phyloP scores from a whole-genome alignment of 2,888 invertebrate genomes.

The Bellardia bayeri region DNA sequence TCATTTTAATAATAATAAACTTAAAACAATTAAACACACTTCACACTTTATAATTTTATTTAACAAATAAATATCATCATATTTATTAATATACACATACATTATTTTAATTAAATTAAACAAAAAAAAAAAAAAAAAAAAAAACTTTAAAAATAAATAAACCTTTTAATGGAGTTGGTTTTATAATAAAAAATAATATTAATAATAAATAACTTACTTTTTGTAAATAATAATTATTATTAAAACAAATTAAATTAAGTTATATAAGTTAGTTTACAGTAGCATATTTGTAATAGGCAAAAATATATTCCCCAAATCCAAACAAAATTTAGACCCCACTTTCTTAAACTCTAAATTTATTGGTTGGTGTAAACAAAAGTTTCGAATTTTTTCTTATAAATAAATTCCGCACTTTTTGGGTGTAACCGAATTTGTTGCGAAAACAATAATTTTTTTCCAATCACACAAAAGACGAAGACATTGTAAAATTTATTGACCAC shows the following conservation, averaged over 20 bases:
- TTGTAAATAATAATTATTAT: conserved; percentile 68
- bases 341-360: conserved; percentile 10
- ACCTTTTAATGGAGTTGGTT: conserved; percentile 70
- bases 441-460: conserved; percentile 6
- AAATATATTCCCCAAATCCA: background rate
- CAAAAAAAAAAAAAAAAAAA: conserved; percentile 30
- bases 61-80: conserved; percentile 63
- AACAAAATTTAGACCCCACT: background rate
- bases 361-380: conserved; percentile 77
- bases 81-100: conserved; percentile 52
- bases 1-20: conserved; percentile 54
- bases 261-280: conserved; percentile 39
- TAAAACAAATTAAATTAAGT: conserved; percentile 52
- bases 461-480: conserved; percentile 54
- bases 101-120: conserved; percentile 27
- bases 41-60: conserved; percentile 48
- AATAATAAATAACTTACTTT: conserved; percentile 44
- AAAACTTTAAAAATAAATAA: conserved; percentile 46
- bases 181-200: conserved; percentile 46
- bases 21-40: conserved; percentile 48
- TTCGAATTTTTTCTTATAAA: conserved; percentile 33
- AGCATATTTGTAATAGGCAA: conserved; percentile 41
- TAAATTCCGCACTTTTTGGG: conserved; percentile 78
- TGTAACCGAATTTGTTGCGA: conserved; percentile 81
- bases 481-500: conserved; percentile 44